Evolutionary conservation across 2,113 vertebrate species (phyloP).

Genomic region (Damaliscus lunatus): DNA sequence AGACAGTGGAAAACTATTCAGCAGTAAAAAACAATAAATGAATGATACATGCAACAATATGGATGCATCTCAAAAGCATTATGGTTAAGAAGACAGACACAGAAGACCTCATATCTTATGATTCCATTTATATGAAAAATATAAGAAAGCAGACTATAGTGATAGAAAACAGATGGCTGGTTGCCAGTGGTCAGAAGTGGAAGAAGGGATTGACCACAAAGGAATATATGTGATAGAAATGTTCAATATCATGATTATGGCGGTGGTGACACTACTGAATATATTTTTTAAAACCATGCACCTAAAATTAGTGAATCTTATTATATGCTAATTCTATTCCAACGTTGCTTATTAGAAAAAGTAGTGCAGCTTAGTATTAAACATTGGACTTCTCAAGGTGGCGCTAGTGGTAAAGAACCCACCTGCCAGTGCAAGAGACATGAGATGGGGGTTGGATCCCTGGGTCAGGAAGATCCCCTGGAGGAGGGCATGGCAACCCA

Average conservation of each 20-base stretch:
- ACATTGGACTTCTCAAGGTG: not conserved
- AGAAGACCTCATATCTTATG: not conserved
- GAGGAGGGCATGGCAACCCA: not conserved
- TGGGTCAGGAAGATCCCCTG: not conserved
- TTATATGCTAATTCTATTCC: not conserved
- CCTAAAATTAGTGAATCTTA: not conserved
- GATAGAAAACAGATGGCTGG: not conserved
- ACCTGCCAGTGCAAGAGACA: not conserved
- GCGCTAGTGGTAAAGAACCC: not conserved
- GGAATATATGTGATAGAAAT: not conserved
- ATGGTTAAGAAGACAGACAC: not conserved
- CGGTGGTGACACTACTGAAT: not conserved
- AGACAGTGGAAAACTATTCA: not conserved
- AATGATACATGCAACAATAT: not conserved
- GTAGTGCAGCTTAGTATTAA: not conserved
- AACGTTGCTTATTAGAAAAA: not conserved
- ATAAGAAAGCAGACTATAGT: not conserved
- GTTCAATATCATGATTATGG: not conserved
- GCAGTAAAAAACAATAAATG: not conserved
- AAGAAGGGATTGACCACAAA: not conserved
- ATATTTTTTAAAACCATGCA: not conserved
- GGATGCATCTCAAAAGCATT: not conserved
- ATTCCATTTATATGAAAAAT: not conserved
- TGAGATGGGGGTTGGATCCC: not conserved
- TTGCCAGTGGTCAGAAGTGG: not conserved